Base-by-base conservation (phyloP, 2,888 invertebrate species). In the Drosophila formosana region DNA sequence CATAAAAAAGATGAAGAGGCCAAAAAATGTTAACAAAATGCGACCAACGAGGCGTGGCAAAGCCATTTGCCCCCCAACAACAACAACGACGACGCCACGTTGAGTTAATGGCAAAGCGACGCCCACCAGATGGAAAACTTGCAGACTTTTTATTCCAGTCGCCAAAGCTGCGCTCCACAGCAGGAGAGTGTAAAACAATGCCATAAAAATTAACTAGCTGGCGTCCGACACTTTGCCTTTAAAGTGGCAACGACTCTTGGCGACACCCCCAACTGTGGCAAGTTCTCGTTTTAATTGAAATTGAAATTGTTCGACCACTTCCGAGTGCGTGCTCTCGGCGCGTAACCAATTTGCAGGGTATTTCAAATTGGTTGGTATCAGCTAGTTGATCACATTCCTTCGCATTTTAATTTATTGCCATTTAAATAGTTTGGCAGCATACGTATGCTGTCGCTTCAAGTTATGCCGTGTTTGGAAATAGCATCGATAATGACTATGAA, bases 121-220 rank as follows among this genome's bases (percentile, higher is more conserved):
- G 73, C 75, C 75, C 61, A 13, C 30, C 37, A 34, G 47, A 56
- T 39, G 60, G 62, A 72, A 73, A 73, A 62, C 65, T 68, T 63
- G 58, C 75, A 73, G 63, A 51, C 61, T 62, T 72, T 53, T 23
- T 30, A 7, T 34, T 18, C 2, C 1, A 18, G 18, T 18, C 18
- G 18, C 18, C 18, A 18, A 11, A 4, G 9, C 11, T 34, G 34
- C 5, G 41, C 82, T 63, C 86, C 39, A 72, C 86, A 73, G 75
- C 86, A 73, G 88, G 83, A 79, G 62, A 69, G 82, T 74, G 85
- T 83, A 81, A 75, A 77, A 73, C 72, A 72, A 86, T 73, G 66
- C 70, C 86, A 85, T 85, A 71, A 85, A 85, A 88, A 88, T 85
- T 74, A 88, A 85, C 88, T 69, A 68, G 43, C 88, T 69, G 66